Conservation (phyloP, 2,113 vertebrate species). For the Delphinapterus leucas region DNA sequence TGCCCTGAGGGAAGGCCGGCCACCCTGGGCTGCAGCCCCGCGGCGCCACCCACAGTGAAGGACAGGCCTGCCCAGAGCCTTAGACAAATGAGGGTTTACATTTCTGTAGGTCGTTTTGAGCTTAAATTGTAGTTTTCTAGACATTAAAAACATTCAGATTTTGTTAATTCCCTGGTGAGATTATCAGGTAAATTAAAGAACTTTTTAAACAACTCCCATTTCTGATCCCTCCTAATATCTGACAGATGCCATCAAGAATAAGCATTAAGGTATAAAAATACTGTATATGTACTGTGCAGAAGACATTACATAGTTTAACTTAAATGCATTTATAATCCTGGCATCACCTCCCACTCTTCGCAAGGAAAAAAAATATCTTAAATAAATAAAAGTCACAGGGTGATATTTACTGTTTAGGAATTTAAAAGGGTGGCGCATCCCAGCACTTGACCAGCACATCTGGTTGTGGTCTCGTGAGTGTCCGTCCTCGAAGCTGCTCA, state of each 20-base stretch:
- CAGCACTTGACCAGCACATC: not conserved
- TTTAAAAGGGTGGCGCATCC: not conserved
- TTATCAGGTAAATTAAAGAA: constrained; percentile 50
- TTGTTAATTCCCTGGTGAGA: constrained; percentile 16
- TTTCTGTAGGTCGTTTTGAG: not conserved
- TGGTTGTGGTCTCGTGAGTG: not conserved
- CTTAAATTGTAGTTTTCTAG: not conserved
- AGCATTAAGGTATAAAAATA: constrained; percentile 61
- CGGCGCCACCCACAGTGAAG: not conserved
- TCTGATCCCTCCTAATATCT: constrained; percentile 14
- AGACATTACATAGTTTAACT: not conserved
- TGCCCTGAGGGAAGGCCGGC: not conserved
- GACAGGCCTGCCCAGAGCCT: not conserved
- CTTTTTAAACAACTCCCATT: constrained; percentile 22
- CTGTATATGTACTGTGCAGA: not conserved
- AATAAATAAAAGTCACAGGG: constrained; percentile 11
- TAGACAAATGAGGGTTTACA: not conserved
- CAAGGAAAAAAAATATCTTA: not conserved
- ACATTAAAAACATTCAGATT: not conserved
- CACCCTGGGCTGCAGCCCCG: not conserved
- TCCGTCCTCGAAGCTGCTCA: constrained; percentile 86
- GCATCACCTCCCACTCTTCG: not conserved
- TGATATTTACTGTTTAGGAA: not conserved
- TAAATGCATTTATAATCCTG: not conserved
- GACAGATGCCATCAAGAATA: constrained; percentile 57